Conservation (phyloP, 2,888 invertebrate species). For the Ernsta delagoae region DNA sequence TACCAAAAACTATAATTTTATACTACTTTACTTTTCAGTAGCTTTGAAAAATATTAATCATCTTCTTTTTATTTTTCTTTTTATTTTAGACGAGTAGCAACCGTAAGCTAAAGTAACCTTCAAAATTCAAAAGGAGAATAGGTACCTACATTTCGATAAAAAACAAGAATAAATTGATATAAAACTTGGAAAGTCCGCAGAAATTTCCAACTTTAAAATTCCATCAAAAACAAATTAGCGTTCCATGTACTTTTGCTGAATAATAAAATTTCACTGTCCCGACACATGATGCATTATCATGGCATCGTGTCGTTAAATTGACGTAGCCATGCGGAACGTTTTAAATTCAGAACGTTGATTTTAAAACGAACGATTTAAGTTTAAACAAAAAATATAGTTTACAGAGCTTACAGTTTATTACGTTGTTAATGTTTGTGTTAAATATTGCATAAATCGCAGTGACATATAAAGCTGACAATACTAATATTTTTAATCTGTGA, state of each 20-base stretch:
- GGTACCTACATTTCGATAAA: background rate
- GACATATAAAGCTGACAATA: no score
- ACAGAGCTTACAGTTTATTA: background rate
- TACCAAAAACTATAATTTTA: no score
- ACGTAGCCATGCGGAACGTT: constrained; percentile 6
- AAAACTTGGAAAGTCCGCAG: background rate
- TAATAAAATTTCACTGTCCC: constrained; percentile 19
- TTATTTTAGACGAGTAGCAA: no score
- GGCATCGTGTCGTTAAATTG: constrained; percentile 19
- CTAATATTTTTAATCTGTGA: no score
- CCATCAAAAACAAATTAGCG: constrained; percentile 7
- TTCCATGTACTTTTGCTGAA: constrained; percentile 2
- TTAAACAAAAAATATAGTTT: background rate
- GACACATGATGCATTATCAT: constrained; percentile 23
- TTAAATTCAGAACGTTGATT: background rate
- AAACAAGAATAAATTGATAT: background rate
- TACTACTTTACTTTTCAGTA: no score
- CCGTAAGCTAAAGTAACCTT: no score
- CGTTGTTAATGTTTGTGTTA: no score
- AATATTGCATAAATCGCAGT: no score
- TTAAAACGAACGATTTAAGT: background rate
- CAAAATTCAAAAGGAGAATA: background rate
- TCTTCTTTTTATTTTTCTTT: no score
- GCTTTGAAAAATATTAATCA: no score
- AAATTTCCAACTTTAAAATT: background rate